Evolutionary conservation across 2,797 vertebrate species (phyloP), one percentile per base, ranked within the genome.

Genomic region (Euphonia xanthogaster): DNA sequence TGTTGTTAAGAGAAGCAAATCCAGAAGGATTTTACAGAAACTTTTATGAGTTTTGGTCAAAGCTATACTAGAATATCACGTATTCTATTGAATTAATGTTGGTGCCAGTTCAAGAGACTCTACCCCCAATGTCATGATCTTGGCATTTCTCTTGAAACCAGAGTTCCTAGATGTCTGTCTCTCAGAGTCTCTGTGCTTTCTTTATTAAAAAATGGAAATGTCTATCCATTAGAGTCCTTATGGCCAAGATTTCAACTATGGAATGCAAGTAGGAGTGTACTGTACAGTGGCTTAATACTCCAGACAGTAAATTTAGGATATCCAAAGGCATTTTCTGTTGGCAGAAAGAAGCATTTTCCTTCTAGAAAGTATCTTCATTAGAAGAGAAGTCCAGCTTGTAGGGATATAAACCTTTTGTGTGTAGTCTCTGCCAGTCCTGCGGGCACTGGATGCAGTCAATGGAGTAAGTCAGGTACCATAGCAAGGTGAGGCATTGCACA

Each of bases 131-230:
- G 88, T 92, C 86, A 87, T 7, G 11, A 58, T 89, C 57, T 86
- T 93, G 88, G 93, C 78, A 67, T 80, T 96, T 77, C 45, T 58
- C 68, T 77, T 87, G 83, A 96, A 95, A 82, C 57, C 84, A 48
- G 81, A 75, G 65, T 51, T 90, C 60, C 80, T 82, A 67, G 31
- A 78, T 35, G 60, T 39, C 58, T 84, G 77, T 84, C 25, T 89
- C 50, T 68, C 40, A 47, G 65, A 71, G 27, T 35, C 28, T 78
- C 70, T 81, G 25, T 68, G 63, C 51, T 80, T 93, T 35, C 77
- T 84, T 78, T 92, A 80, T 71, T 71, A 60, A 79, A 72, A 88
- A 60, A 28, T 5, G 5, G 80, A 82, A 91, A 89, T 51, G 8
- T 31, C 67, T 83, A 30, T 84, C 60, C 35, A 73, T 82, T 85